phyloP scores from a whole-genome alignment of 1,140 invertebrate genomes.

The Neuroterus valhalla region DNA sequence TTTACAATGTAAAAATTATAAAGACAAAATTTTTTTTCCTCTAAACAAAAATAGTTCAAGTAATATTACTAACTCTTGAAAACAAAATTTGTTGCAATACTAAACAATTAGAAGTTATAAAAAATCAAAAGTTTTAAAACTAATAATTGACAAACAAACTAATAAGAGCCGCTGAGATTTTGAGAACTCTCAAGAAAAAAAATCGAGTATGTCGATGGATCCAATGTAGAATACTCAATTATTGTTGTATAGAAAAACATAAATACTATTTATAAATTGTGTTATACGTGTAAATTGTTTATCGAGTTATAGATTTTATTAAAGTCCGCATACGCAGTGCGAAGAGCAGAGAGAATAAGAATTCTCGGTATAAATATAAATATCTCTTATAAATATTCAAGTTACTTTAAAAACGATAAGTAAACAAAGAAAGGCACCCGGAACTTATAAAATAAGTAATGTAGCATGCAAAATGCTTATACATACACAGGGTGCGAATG shows the following conservation, averaged over 20 bases:
- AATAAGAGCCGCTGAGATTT: constrained; percentile 31
- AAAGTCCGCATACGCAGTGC: constrained; percentile 37
- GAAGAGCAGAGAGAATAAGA: background rate
- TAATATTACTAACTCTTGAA: constrained; percentile 36
- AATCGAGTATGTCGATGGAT: constrained; percentile 37
- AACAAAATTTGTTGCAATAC: constrained; percentile 31
- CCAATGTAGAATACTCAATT: constrained; percentile 53
- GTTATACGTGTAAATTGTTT: constrained; percentile 71
- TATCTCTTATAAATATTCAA: constrained; percentile 41
- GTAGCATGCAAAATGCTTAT: constrained; percentile 36
- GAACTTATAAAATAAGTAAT: constrained; percentile 31
- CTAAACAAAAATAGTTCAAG: constrained; percentile 31
- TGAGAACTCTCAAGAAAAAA: no score
- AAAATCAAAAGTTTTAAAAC: no score
- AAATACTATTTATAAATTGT: constrained; percentile 66
- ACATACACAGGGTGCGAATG: constrained; percentile 57
- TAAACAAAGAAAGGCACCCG: constrained; percentile 22
- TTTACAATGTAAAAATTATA: no score
- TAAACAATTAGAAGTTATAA: no score
- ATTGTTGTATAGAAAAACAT: constrained; percentile 64
- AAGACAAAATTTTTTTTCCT: background rate
- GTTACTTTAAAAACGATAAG: constrained; percentile 14
- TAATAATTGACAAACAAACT: constrained; percentile 50
- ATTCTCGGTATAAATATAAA: constrained; percentile 32
- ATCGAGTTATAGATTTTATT: constrained; percentile 71